These are phyloP conservation scores for Hippoglossus stenolepis DNA, from an alignment of 2,113 vertebrate species.

Conservation along the genomic window DNA sequence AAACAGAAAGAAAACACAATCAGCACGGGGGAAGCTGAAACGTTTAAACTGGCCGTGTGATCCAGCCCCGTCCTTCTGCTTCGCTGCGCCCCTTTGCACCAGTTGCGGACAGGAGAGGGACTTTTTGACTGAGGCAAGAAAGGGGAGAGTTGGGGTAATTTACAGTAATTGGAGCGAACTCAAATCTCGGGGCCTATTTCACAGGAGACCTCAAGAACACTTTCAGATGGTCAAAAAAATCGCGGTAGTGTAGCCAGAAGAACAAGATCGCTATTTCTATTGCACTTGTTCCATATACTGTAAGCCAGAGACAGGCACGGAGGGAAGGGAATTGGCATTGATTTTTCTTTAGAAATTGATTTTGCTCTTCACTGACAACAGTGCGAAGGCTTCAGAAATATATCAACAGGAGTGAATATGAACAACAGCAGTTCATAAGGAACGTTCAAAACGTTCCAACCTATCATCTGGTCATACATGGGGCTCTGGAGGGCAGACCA, in stretches of 20 bases:
- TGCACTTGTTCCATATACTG: slow-evolving; percentile 74
- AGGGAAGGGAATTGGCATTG: slow-evolving; percentile 77
- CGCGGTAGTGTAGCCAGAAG: slow-evolving; percentile 59
- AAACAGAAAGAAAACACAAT: slow-evolving; percentile 23
- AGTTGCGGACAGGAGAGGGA: slow-evolving; percentile 36
- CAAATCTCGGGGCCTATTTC: slow-evolving; percentile 71
- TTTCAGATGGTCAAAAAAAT: slow-evolving; percentile 63
- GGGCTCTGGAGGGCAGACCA: slow-evolving; percentile 14
- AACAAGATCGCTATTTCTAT: slow-evolving; percentile 77
- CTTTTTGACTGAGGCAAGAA: slow-evolving; percentile 45
- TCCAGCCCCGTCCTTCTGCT: slow-evolving; percentile 18
- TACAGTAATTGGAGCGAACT: slow-evolving; percentile 71
- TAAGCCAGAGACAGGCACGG: slow-evolving; percentile 62
- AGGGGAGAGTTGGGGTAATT: slow-evolving; percentile 67
- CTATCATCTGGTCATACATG: slow-evolving; percentile 18
- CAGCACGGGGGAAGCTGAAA: slow-evolving; percentile 3
- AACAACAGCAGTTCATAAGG: slow-evolving; percentile 59
- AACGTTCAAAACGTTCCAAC: slow-evolving; percentile 37
- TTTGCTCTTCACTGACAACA: slow-evolving; percentile 76
- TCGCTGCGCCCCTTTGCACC: slow-evolving; percentile 35
- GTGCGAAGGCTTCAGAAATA: slow-evolving; percentile 68
- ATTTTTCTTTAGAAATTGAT: slow-evolving; percentile 80
- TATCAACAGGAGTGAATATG: slow-evolving; percentile 67
- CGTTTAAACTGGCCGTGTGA: slow-evolving; percentile 53
- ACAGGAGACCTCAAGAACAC: slow-evolving; percentile 67